A percentile compares a stretch with the other conserved stretches of the same genome.
These are phyloP conservation scores for Mionectes olivaceus DNA, from an alignment of 2,797 vertebrate species.

Conservation along the genomic window DNA sequence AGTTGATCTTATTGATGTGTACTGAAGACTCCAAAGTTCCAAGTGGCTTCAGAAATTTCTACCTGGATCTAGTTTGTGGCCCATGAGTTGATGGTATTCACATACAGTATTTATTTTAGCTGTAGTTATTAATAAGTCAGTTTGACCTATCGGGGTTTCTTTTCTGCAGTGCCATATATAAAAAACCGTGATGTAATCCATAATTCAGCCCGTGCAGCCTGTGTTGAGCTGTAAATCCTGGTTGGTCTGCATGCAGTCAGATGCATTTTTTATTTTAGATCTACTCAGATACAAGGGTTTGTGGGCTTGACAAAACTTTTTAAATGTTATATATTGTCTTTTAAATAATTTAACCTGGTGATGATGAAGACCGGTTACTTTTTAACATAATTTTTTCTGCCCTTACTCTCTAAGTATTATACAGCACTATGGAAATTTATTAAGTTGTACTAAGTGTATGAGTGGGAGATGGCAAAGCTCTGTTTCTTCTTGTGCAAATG, in stretches of 20 bases:
- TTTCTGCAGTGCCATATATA: background rate
- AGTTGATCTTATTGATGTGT: background rate
- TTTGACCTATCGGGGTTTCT: conserved; percentile 18
- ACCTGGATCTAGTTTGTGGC: background rate
- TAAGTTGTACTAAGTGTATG: background rate
- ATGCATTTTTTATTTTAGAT: background rate
- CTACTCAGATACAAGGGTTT: background rate
- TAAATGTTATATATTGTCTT: background rate
- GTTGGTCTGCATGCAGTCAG: background rate
- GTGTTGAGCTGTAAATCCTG: background rate
- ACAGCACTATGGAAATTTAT: background rate
- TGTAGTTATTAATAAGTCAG: background rate
- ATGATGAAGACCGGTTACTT: conserved; percentile 12
- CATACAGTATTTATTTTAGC: conserved; percentile 8
- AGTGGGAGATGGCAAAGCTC: background rate
- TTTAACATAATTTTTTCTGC: background rate
- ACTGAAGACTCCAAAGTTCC: background rate
- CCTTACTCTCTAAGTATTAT: background rate
- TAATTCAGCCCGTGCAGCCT: conserved; percentile 7
- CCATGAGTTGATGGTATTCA: background rate
- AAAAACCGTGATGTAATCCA: background rate
- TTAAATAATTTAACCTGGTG: background rate
- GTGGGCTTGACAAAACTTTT: background rate
- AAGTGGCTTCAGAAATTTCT: background rate
- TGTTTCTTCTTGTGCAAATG: background rate